phyloP scores from a whole-genome alignment of 2,797 vertebrate species.

The Hippoglossus hippoglossus region DNA sequence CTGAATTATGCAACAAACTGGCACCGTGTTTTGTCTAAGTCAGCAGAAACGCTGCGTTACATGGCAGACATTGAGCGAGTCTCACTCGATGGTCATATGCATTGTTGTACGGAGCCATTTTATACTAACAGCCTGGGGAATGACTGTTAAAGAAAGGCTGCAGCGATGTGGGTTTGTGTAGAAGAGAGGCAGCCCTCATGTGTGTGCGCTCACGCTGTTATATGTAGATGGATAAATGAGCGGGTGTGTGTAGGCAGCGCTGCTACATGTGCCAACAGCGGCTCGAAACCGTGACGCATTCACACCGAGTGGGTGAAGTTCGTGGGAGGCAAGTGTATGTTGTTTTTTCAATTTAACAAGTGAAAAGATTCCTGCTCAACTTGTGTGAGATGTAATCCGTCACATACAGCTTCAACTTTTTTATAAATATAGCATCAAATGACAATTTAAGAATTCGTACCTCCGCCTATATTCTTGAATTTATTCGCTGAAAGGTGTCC shows the following conservation, averaged over 20 bases:
- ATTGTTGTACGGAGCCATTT: neutral
- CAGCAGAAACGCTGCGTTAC: constrained; percentile 52
- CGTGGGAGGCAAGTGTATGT: constrained; percentile 53
- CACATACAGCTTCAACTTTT: constrained; percentile 1
- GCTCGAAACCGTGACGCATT: constrained; percentile 72
- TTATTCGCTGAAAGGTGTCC: no score
- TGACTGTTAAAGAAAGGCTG: no score
- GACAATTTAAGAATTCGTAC: neutral
- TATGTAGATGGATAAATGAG: constrained; percentile 45
- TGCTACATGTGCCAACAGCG: constrained; percentile 51
- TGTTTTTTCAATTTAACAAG: constrained; percentile 26
- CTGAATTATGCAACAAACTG: constrained; percentile 63
- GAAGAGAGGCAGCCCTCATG: constrained; percentile 6
- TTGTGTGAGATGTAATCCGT: constrained; percentile 1
- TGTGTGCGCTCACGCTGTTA: constrained; percentile 10
- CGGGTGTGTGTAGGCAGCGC: constrained; percentile 53
- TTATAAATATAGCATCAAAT: neutral
- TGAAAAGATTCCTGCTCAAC: constrained; percentile 29
- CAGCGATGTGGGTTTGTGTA: constrained; percentile 7
- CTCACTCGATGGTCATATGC: constrained; percentile 48
- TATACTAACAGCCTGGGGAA: neutral
- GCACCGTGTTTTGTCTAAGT: constrained; percentile 47
- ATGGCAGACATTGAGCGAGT: constrained; percentile 25
- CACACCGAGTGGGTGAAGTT: constrained; percentile 73
- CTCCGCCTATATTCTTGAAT: no score